Conservation (phyloP, 2,113 vertebrate species). For the Plecturocebus donacophilus region DNA sequence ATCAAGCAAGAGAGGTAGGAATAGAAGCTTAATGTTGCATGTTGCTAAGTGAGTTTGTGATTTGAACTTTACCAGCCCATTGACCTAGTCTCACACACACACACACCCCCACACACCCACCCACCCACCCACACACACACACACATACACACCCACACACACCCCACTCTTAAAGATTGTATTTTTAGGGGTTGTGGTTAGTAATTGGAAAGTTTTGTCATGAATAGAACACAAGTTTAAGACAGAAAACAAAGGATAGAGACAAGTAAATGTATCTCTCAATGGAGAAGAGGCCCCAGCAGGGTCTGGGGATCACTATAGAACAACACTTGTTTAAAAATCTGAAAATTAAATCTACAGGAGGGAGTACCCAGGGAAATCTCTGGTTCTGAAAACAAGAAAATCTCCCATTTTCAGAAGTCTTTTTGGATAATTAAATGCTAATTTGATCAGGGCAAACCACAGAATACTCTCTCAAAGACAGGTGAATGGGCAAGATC, state of each 20-base stretch:
- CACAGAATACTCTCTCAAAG: not conserved
- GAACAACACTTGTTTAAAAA: not conserved
- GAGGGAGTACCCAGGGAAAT: not conserved
- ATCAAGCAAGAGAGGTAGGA: not conserved
- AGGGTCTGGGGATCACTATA: not conserved
- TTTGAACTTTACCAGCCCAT: not conserved
- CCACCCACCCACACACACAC: not conserved
- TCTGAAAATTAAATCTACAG: not conserved
- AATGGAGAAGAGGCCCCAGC: not conserved
- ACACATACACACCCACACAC: not conserved
- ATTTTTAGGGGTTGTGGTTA: not conserved
- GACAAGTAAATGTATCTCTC: not conserved
- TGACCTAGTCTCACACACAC: not conserved
- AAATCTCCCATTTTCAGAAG: not conserved
- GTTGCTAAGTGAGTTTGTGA: not conserved
- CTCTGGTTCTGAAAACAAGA: not conserved
- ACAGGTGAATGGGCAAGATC: not conserved
- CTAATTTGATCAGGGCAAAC: not conserved
- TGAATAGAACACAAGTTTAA: not conserved
- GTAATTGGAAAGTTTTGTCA: not conserved
- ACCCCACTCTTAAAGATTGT: not conserved
- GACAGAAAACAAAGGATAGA: not conserved
- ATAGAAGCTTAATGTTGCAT: not conserved
- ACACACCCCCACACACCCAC: not conserved
- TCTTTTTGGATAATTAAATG: not conserved